Percentiles rank a stretch among this genome's conserved stretches.
phyloP scores from a whole-genome alignment of 2,113 vertebrate genomes.

The Aythya baeri region DNA sequence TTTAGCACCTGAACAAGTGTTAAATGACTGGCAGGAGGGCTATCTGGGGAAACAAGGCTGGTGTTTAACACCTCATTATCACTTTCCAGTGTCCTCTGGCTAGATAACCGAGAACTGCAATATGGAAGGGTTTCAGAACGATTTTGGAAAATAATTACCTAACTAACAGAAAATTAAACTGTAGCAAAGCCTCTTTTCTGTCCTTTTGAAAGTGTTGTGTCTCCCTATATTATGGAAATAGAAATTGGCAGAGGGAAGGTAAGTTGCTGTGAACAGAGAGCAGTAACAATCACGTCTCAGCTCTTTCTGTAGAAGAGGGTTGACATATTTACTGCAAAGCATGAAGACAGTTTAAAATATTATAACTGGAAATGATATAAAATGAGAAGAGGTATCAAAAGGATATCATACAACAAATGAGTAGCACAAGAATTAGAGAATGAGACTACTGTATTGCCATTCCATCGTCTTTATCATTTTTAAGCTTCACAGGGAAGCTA shows the following conservation, averaged over 20 bases:
- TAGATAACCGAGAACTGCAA: constrained; percentile 12
- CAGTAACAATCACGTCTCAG: not conserved
- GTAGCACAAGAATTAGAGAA: not conserved
- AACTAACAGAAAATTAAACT: not conserved
- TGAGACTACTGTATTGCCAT: not conserved
- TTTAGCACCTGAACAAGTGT: constrained; percentile 8
- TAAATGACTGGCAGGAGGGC: constrained; percentile 23
- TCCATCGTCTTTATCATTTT: not conserved
- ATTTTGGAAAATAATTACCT: not conserved
- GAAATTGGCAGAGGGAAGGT: not conserved
- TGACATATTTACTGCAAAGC: not conserved
- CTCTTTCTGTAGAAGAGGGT: not conserved
- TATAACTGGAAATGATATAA: not conserved
- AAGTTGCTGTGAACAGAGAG: not conserved
- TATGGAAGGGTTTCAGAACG: not conserved
- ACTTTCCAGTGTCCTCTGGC: constrained; percentile 25
- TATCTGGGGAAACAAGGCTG: constrained; percentile 1
- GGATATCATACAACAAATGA: not conserved
- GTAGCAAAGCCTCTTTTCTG: not conserved
- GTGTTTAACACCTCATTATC: constrained; percentile 55
- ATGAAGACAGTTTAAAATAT: not conserved
- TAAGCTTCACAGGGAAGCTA: not conserved
- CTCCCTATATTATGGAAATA: not conserved
- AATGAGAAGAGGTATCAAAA: not conserved
- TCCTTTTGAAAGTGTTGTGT: not conserved